Evolutionary conservation across 2,113 vertebrate species (phyloP), one percentile per base, ranked within the genome.

Genomic region (Paramormyrops kingsleyae): DNA sequence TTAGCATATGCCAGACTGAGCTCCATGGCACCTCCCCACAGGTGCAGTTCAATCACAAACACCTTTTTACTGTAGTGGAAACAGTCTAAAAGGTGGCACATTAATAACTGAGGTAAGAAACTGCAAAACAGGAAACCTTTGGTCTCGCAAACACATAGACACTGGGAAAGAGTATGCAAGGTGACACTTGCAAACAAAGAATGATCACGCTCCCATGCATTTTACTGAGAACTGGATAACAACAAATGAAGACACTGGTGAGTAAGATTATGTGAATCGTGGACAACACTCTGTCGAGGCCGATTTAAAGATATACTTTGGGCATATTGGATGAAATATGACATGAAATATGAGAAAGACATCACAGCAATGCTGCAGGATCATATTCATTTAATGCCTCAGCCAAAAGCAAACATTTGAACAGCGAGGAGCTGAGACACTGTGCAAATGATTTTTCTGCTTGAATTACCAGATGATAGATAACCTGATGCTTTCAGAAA

Each of bases 381-480:
- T 85, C 83, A 1, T 50, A 49, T n/a, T 86, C 44, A 27, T 47
- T 86, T 86, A 86, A 50, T 46, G 44, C n/a, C n/a, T 15, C 83
- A 86, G 7, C 49, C 27, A 3, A 53, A 53, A 87, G 85, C 85
- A 87, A 53, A 53, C 50, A 53, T 47, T 83, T 89, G 47, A 44
- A 83, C 15, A 77, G 88, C 15, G 19, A n/a, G 31, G 2, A 83
- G 46, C 46, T 74, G 31, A 24, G 88, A 46, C 47, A 42, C 5
- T 39, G 50, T 89, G 70, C 66, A 74, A 70, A 47, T 74, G 17
- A 49, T 62, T 74, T 74, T 46, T 59, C 49, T 89, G 74, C 39
- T 49, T 49, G 66, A 88, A 88, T 88, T 88, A 88, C 88, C 47
- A 39, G 31, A 77, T 80, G 44, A 74, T 46, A 27, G 44, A 74